Conservation (phyloP, 2,888 invertebrate genomes). For the Erebia epiphron region DNA sequence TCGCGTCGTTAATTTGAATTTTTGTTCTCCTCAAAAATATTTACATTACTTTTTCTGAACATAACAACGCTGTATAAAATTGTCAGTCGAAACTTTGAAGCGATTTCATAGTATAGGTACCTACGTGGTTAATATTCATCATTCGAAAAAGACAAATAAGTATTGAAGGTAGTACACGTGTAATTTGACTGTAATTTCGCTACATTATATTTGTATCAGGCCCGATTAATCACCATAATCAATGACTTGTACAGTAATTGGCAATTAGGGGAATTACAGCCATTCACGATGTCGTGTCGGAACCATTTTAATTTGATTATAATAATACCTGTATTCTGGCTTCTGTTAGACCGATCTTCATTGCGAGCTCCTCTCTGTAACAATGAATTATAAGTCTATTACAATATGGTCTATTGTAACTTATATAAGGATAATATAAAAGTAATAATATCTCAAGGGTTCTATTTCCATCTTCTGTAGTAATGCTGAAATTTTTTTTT, state of each 20-base stretch:
- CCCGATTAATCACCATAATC: conserved; percentile 36
- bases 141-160: background rate
- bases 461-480: too few species aligned
- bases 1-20: too few species aligned
- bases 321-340: conserved; percentile 96
- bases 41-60: too few species aligned
- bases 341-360: conserved; percentile 97
- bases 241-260: conserved; percentile 32
- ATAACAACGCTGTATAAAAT: too few species aligned
- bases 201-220: conserved; percentile 34
- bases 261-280: conserved; percentile 35
- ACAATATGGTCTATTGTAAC: background rate
- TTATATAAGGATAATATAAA: background rate
- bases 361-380: conserved; percentile 96
- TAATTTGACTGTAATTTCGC: conserved; percentile 32
- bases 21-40: too few species aligned
- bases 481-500: too few species aligned
- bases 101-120: too few species aligned
- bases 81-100: too few species aligned
- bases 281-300: conserved; percentile 29
- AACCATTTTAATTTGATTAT: conserved; percentile 41
- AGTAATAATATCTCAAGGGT: too few species aligned
- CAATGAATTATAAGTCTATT: conserved; percentile 48
- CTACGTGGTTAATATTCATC: too few species aligned
- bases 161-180: conserved; percentile 1